A percentile compares a stretch with the other conserved stretches of the same genome.
phyloP scores from a whole-genome alignment of 1,140 invertebrate species.

The Pteromalus puparum region DNA sequence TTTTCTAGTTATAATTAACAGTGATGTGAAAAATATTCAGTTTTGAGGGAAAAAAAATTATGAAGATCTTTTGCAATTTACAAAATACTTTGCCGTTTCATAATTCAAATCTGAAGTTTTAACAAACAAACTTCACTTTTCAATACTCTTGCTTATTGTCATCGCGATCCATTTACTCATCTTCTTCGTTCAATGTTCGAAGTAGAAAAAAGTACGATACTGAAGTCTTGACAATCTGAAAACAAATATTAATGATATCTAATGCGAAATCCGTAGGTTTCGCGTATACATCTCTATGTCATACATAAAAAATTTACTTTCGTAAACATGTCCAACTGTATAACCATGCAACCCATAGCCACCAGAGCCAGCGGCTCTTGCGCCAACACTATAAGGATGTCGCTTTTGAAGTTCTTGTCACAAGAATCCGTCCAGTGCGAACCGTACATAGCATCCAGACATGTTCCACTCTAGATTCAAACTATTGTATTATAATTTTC shows the following conservation, averaged over 20 bases:
- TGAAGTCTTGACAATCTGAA: neutral
- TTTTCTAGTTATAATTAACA: too few species aligned
- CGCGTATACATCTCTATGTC: neutral
- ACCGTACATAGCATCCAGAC: slow-evolving; percentile 43
- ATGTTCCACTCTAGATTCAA: slow-evolving; percentile 47
- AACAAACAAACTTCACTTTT: too few species aligned
- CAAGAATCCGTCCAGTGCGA: slow-evolving; percentile 28
- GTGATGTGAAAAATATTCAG: too few species aligned
- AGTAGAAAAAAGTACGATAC: slow-evolving; percentile 17
- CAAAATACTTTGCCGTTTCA: too few species aligned
- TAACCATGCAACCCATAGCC: neutral
- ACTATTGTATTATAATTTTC: neutral
- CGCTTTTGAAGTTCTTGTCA: neutral
- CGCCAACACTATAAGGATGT: neutral
- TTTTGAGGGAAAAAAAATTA: too few species aligned
- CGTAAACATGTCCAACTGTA: neutral
- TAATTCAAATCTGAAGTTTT: too few species aligned
- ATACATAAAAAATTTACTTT: neutral
- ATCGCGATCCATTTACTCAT: neutral
- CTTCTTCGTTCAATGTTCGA: neutral
- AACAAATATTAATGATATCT: neutral
- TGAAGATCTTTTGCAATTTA: too few species aligned
- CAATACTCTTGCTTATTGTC: too few species aligned
- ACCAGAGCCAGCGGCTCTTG: neutral
- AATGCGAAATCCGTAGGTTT: neutral